These are phyloP conservation scores for Petrocephalus microphthalmus DNA, from an alignment of 2,113 vertebrate species.

Conservation along the genomic window DNA sequence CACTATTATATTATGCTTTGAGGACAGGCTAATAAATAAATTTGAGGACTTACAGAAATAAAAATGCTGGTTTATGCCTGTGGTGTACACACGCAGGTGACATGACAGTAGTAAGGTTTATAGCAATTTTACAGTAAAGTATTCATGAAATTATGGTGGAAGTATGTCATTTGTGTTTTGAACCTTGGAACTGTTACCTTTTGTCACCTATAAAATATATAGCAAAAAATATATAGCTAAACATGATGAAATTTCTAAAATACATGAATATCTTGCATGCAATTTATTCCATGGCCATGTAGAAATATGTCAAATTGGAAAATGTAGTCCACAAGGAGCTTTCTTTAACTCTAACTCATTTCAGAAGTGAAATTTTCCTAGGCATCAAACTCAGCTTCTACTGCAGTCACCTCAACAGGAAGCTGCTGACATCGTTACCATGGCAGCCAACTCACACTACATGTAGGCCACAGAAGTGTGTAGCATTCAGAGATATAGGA, in stretches of 20 bases:
- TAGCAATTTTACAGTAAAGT: not conserved
- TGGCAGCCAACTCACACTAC: not conserved
- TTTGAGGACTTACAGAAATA: not conserved
- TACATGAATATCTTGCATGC: not conserved
- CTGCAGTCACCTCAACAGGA: constrained; percentile 18
- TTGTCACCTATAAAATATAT: not conserved
- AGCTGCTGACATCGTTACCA: constrained; percentile 1
- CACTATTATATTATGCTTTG: not conserved
- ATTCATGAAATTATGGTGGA: not conserved
- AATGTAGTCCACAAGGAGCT: not conserved
- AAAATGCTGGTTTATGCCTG: not conserved
- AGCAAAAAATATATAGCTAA: not conserved
- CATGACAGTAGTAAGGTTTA: not conserved
- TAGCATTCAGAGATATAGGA: not conserved
- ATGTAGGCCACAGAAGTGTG: not conserved
- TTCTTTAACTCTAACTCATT: not conserved
- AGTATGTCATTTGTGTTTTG: not conserved
- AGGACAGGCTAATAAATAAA: too few relatives aligned
- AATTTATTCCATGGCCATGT: not conserved
- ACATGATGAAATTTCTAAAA: not conserved
- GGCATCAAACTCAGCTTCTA: not conserved
- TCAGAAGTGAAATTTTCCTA: not conserved
- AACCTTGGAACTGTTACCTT: not conserved
- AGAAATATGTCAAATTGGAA: not conserved
- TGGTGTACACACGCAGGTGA: not conserved